Evolutionary conservation across 2,797 vertebrate species (phyloP).

Genomic region (Enteromius fasciolatus): DNA sequence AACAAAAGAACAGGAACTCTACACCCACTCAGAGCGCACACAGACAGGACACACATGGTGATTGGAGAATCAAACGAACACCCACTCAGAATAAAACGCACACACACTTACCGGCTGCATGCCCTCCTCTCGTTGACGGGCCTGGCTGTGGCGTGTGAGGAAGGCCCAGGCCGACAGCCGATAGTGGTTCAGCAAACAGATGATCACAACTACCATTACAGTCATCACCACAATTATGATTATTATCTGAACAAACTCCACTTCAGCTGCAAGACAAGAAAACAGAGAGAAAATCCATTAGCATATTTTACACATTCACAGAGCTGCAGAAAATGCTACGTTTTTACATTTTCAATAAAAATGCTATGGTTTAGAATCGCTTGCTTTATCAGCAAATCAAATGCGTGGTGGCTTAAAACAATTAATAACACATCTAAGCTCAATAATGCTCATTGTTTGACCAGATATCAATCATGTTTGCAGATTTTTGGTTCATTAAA

Average conservation of each 20-base stretch:
- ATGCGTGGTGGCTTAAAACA: background rate
- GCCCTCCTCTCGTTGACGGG: slow-evolving; percentile 78
- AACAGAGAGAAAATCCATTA: slow-evolving; percentile 21
- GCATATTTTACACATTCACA: slow-evolving; percentile 14
- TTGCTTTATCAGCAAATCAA: background rate
- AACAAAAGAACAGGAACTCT: slow-evolving; percentile 52
- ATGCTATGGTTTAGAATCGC: background rate
- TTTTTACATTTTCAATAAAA: background rate
- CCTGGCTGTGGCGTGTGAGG: slow-evolving; percentile 81
- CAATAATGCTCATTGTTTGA: background rate
- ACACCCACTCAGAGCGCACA: slow-evolving; percentile 45
- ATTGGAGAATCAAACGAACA: slow-evolving; percentile 35
- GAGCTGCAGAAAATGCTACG: background rate
- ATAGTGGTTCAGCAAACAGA: slow-evolving; percentile 88
- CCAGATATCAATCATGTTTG: background rate
- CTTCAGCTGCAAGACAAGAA: slow-evolving; percentile 79
- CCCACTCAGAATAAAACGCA: slow-evolving; percentile 36
- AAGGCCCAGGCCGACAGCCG: slow-evolving; percentile 85
- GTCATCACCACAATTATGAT: slow-evolving; percentile 90
- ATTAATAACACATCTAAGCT: background rate
- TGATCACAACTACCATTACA: slow-evolving; percentile 89
- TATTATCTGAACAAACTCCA: slow-evolving; percentile 92
- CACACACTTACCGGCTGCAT: slow-evolving; percentile 57
- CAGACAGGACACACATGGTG: slow-evolving; percentile 48
- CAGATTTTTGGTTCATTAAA: background rate